Evolutionary conservation across 2,797 vertebrate genomes (phyloP), one percentile per base, ranked within the genome.

Genomic region (Eutrigla gurnardus): DNA sequence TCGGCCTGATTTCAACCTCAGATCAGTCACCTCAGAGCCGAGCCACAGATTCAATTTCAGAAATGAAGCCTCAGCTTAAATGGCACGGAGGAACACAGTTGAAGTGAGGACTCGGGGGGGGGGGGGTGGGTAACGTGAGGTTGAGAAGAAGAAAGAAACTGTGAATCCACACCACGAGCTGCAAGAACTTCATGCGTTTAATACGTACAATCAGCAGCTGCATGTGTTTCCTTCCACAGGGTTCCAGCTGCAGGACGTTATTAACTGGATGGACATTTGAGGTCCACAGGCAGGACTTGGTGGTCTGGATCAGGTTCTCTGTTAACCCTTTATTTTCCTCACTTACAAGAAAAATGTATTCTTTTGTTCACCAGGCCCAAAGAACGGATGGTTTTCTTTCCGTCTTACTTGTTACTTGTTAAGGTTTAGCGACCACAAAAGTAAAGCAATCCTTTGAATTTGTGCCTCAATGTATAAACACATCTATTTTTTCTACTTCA

Each of bases 21-120:
- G 71, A 83, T 84, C 80, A 85, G 77, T 72, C 40, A 64, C 73
- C 57, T 69, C 43, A 4, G 25, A 7, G 58, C 70, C 9, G 35
- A 54, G 4, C 10, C 14, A 49, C 25, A 1, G 43, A n/a, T 68
- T 83, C 40, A 61, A 47, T 85, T 75, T 80, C 42, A 74, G 62
- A 68, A 73, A 79, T 60, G 67, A 86, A 65, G 6, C 42, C 25
- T 11, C n/a, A 81, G 65, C 49, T 43, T 47, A 0, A 70, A 47
- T 0, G 54, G 43, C 49, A 15, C 50, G 2, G 43, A 55, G 62
- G 1, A 7, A 14, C 45, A 18, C 42, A 57, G 78, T 72, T 69
- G 52, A 69, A 70, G n/a, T 47, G n/a, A 75, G 70, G 69, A 59
- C 40, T 36, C 35, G 13, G 13, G 17, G 1, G 47, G 52, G 63